These are phyloP conservation scores for Otolemur garnettii DNA, from an alignment of 2,113 vertebrate genomes.

Conservation along the genomic window DNA sequence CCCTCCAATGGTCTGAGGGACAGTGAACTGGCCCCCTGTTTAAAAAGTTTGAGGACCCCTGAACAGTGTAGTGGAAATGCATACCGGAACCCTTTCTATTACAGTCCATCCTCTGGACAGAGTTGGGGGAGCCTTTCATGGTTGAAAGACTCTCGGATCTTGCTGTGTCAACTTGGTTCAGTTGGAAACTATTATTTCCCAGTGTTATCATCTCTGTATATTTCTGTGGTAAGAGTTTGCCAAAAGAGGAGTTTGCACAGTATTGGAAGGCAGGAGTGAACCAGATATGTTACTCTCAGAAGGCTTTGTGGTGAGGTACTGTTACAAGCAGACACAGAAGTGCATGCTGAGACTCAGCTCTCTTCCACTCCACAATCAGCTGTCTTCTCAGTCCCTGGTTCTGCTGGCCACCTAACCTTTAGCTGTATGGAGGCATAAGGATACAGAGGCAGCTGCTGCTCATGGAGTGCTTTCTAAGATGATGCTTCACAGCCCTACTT, in stretches of 20 bases:
- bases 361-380: neutral
- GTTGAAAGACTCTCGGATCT: neutral
- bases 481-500: neutral
- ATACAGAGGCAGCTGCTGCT: neutral
- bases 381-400: neutral
- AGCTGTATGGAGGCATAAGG: neutral
- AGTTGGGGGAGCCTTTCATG: neutral
- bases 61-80: neutral
- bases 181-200: neutral
- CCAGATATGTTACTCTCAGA: neutral
- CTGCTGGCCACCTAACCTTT: neutral
- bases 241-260: neutral
- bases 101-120: neutral
- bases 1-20: no score
- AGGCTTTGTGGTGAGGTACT: neutral
- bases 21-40: no score
- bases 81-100: neutral
- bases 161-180: neutral
- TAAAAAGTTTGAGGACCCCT: no score
- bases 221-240: neutral
- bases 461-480: neutral
- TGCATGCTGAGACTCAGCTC: neutral
- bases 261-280: neutral
- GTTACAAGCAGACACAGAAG: neutral
- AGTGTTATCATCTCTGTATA: neutral